phyloP scores from a whole-genome alignment of 2,888 invertebrate species.

The Gasteruption jaculator region DNA sequence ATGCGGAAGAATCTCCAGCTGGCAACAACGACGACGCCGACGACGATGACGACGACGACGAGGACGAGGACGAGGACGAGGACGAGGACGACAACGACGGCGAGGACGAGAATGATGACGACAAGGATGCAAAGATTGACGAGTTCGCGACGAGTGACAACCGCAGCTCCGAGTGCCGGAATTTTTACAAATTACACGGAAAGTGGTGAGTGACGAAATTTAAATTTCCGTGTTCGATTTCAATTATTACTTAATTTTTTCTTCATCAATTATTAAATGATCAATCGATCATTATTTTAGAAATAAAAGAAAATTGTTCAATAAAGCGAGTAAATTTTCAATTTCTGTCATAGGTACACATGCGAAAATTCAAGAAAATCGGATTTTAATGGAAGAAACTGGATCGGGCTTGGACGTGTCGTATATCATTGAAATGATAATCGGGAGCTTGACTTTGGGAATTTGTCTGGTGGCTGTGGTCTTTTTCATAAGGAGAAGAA shows the following conservation, averaged over 20 bases:
- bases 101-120: conserved; percentile 20
- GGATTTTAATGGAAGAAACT: no score
- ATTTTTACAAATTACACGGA: no score
- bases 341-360: no score
- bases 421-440: conserved; percentile 31
- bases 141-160: conserved; percentile 17
- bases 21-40: conserved; percentile 9
- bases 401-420: conserved; percentile 20
- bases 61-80: conserved; percentile 14
- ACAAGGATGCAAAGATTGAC: conserved; percentile 17
- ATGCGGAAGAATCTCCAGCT: conserved; percentile 34
- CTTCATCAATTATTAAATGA: background rate
- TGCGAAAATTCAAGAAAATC: no score
- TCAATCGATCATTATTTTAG: no score
- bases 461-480: conserved; percentile 25
- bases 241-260: background rate
- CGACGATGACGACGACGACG: background rate
- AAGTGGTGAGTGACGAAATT: background rate
- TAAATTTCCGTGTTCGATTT: background rate
- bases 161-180: conserved; percentile 12
- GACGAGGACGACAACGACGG: conserved; percentile 24
- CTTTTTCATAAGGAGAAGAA: conserved; percentile 28
- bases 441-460: conserved; percentile 34
- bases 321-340: no score
- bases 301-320: no score